Conservation (phyloP, 2,797 vertebrate species). For the Pampus argenteus region DNA sequence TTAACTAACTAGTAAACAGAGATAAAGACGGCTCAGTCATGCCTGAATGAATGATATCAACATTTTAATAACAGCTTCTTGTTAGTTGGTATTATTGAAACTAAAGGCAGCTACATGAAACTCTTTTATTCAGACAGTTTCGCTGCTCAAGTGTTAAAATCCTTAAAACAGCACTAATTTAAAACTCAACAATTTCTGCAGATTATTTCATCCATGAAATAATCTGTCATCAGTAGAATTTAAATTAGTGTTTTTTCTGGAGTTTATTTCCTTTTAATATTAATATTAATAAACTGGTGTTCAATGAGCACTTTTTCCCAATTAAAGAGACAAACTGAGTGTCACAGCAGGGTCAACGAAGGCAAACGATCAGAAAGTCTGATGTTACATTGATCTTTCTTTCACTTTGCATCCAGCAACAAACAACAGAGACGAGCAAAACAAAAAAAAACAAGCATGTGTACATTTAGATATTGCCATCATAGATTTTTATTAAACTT, state of each 20-base stretch:
- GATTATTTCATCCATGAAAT: constrained; percentile 14
- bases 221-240: background rate
- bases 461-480: constrained; percentile 48
- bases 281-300: background rate
- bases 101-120: constrained; percentile 4
- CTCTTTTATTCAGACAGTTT: constrained; percentile 1
- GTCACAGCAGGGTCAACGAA: too few relatives aligned
- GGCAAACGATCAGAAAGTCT: too few relatives aligned
- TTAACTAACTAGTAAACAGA: constrained; percentile 29
- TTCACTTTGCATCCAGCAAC: too few relatives aligned
- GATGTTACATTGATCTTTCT: background rate
- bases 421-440: constrained; percentile 32
- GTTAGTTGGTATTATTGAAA: background rate
- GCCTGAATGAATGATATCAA: too few relatives aligned
- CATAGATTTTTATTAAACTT: constrained; percentile 76
- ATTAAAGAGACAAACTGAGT: background rate
- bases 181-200: background rate
- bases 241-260: constrained; percentile 10
- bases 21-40: background rate
- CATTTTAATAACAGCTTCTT: constrained; percentile 11
- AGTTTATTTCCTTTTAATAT: constrained; percentile 6
- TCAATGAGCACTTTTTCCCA: background rate
- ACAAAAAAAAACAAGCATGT: too few relatives aligned
- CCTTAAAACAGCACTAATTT: background rate
- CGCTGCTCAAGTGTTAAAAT: constrained; percentile 12